These are phyloP conservation scores for Nettapus auritus DNA, from an alignment of 2,113 vertebrate species.

Conservation along the genomic window DNA sequence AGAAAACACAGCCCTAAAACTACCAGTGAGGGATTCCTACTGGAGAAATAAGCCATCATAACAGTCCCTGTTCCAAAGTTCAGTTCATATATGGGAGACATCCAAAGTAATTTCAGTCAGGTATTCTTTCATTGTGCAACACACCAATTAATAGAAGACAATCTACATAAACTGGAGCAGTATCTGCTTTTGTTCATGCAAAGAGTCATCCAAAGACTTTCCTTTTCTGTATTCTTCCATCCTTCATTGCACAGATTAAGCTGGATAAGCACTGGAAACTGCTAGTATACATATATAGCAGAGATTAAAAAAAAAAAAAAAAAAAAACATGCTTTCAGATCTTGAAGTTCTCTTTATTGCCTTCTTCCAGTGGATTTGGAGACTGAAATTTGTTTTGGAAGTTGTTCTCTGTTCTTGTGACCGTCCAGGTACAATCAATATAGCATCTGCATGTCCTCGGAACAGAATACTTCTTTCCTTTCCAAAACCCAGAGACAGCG, in stretches of 20 bases:
- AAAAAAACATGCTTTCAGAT: neutral
- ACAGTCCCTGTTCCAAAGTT: neutral
- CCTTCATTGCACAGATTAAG: neutral
- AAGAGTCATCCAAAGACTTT: neutral
- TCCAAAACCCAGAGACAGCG: neutral
- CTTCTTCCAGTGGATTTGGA: neutral
- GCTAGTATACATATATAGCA: neutral
- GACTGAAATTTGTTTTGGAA: neutral
- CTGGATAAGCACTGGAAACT: neutral
- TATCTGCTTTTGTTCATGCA: neutral
- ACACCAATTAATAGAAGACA: neutral
- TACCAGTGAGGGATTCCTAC: neutral
- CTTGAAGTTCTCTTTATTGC: neutral
- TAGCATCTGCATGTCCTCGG: neutral
- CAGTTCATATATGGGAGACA: neutral
- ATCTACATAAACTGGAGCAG: neutral
- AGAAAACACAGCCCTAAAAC: neutral
- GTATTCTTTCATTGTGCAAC: neutral
- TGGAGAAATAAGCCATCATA: neutral
- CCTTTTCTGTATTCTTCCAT: neutral
- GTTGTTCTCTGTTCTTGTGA: neutral
- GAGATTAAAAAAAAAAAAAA: neutral
- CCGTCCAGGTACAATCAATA: neutral
- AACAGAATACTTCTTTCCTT: neutral
- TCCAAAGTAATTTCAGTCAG: neutral